Percentiles rank a stretch among this genome's conserved stretches.
phyloP scores from a whole-genome alignment of 2,888 invertebrate genomes.

The Sphaerophoria taeniata region DNA sequence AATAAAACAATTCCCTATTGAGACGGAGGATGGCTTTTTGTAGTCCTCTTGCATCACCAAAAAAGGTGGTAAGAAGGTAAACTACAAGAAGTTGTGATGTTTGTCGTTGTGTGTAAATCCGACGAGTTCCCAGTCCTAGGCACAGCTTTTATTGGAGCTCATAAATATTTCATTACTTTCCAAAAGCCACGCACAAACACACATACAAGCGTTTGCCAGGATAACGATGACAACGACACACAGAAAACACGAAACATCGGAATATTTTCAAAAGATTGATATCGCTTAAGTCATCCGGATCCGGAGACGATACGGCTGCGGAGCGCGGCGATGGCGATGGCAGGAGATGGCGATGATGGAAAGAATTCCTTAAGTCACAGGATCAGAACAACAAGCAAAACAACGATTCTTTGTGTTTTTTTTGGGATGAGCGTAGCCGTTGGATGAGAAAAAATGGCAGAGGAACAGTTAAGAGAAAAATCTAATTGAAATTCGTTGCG shows the following conservation, averaged over 20 bases:
- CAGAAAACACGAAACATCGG: background rate
- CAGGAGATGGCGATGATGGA: no score
- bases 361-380: slow-evolving; percentile 3
- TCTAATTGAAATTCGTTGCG: slow-evolving; percentile 66
- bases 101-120: slow-evolving; percentile 59
- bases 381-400: background rate
- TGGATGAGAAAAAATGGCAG: background rate
- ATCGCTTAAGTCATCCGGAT: background rate
- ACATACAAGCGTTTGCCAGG: no score
- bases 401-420: background rate
- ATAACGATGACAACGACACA: background rate
- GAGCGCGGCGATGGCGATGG: no score
- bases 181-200: background rate
- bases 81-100: slow-evolving; percentile 16
- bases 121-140: slow-evolving; percentile 42
- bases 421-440: no score
- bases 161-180: slow-evolving; percentile 68
- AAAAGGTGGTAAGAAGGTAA: background rate
- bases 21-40: slow-evolving; percentile 20
- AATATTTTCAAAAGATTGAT: slow-evolving; percentile 17
- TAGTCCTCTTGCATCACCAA: background rate
- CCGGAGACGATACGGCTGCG: background rate
- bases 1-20: slow-evolving; percentile 62
- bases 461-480: slow-evolving; percentile 14
- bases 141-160: slow-evolving; percentile 63